phyloP scores from a whole-genome alignment of 2,797 vertebrate species.

The Falco naumanni region DNA sequence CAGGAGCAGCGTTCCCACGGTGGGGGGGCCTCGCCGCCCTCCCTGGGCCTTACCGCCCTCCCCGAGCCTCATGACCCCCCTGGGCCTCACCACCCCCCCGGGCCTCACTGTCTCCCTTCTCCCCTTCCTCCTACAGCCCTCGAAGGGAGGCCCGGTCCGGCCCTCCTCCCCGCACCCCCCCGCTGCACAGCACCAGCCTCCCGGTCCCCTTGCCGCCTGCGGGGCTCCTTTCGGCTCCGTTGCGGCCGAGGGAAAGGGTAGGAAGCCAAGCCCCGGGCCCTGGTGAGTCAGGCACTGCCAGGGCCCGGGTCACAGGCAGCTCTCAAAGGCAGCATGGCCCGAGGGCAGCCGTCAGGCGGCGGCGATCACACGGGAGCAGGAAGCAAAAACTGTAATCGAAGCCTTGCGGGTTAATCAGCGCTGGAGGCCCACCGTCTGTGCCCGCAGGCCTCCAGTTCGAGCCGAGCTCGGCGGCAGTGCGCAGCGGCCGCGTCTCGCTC shows the following conservation, averaged over 20 bases:
- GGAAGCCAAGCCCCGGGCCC: neutral
- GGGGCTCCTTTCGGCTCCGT: neutral
- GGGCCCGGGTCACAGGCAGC: fast-evolving
- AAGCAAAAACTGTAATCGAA: fast-evolving
- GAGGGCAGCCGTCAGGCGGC: neutral
- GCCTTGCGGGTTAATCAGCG: fast-evolving
- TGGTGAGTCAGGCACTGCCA: fast-evolving
- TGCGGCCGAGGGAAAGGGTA: fast-evolving
- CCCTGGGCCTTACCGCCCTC: neutral
- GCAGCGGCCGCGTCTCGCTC: fast-evolving
- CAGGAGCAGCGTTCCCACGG: neutral
- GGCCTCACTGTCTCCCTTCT: neutral
- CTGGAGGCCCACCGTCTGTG: fast-evolving
- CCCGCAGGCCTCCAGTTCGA: fast-evolving
- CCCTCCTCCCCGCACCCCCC: neutral
- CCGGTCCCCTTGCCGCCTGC: fast-evolving
- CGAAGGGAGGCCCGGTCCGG: fast-evolving
- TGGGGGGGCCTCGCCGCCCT: neutral
- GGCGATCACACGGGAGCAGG: neutral
- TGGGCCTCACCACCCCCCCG: too few species aligned
- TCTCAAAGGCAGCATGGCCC: too few species aligned
- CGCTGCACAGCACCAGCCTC: too few species aligned
- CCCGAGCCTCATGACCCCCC: too few species aligned
- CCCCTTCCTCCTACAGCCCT: neutral
- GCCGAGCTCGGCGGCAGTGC: fast-evolving